Percentiles rank a stretch among this genome's conserved stretches.
Conservation (phyloP, 2,888 invertebrate species). For the Agonopterix arenella region DNA sequence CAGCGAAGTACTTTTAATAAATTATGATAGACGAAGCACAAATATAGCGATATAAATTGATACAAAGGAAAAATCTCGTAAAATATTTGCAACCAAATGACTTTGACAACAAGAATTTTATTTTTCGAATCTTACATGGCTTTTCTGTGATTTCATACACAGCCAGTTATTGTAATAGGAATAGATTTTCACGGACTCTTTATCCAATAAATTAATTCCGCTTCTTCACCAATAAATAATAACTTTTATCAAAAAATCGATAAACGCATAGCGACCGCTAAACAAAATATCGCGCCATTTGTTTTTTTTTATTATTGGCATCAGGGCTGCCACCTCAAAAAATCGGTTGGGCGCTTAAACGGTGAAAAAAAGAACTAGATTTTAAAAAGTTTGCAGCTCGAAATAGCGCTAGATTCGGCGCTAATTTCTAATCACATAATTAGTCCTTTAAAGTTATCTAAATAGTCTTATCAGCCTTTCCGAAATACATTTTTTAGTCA, state of each 20-base stretch:
- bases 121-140: constrained; percentile 36
- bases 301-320: neutral
- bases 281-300: constrained; percentile 55
- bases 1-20: neutral
- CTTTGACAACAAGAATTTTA: constrained; percentile 33
- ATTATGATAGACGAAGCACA: constrained; percentile 7
- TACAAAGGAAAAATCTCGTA: constrained; percentile 32
- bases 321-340: no score
- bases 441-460: no score
- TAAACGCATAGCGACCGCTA: constrained; percentile 46
- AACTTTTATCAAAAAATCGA: constrained; percentile 40
- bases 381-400: no score
- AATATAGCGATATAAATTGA: constrained; percentile 11
- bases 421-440: no score
- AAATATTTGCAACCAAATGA: constrained; percentile 29
- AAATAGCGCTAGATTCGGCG: no score
- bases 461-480: no score
- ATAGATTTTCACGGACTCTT: neutral
- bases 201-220: neutral
- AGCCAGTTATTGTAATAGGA: constrained; percentile 16
- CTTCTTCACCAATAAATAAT: constrained; percentile 8
- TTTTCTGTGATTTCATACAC: constrained; percentile 9
- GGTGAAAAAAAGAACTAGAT: no score
- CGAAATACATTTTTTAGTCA: no score
- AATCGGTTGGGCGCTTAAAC: no score